Conservation (phyloP, 2,113 vertebrate genomes). For the Oncorhynchus tshawytscha region DNA sequence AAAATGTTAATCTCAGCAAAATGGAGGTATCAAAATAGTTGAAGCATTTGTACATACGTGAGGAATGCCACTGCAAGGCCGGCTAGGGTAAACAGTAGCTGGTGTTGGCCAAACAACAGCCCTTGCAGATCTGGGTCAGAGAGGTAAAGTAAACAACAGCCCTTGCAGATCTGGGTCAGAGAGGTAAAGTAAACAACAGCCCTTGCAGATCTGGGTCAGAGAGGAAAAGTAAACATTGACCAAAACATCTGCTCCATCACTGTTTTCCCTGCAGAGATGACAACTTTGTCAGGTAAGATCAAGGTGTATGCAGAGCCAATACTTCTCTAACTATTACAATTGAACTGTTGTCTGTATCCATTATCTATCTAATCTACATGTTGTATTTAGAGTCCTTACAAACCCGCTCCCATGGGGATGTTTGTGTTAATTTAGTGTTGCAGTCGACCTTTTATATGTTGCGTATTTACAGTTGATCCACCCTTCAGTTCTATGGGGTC, state of each 20-base stretch:
- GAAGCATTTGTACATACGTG: background rate
- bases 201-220: background rate
- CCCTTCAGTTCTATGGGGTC: constrained; percentile 4
- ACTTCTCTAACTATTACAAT: background rate
- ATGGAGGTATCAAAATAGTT: background rate
- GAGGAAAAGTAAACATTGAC: background rate
- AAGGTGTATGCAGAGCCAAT: background rate
- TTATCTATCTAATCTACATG: background rate
- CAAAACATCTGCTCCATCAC: background rate
- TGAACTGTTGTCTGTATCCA: background rate
- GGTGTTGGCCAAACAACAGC: background rate
- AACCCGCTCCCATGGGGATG: background rate
- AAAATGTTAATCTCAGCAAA: background rate
- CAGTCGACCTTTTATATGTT: background rate
- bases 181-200: no score
- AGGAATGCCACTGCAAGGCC: background rate
- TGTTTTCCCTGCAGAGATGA: background rate
- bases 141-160: background rate
- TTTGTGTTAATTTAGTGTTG: background rate
- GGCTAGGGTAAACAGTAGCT: background rate
- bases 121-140: background rate
- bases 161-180: background rate
- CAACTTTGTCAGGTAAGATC: background rate
- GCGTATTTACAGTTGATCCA: background rate
- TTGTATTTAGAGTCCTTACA: background rate